phyloP scores from a whole-genome alignment of 2,888 invertebrate species.

The Melanostoma mellinum region DNA sequence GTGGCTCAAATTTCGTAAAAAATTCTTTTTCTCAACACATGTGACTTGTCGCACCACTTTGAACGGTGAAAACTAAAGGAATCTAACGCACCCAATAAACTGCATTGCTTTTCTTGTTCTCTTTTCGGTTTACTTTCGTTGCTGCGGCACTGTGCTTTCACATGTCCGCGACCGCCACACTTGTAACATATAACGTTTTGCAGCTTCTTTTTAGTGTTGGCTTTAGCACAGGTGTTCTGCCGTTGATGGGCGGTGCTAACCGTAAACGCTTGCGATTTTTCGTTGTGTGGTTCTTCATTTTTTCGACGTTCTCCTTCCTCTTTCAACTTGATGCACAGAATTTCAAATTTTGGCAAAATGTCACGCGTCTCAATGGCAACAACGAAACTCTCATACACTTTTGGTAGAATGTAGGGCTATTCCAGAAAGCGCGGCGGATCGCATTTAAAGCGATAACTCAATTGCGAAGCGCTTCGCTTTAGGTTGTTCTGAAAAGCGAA shows the following conservation, averaged over 20 bases:
- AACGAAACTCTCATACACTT: slow-evolving; percentile 6
- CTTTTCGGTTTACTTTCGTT: slow-evolving; percentile 20
- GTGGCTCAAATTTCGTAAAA: slow-evolving; percentile 36
- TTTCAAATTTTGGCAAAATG: slow-evolving; percentile 35
- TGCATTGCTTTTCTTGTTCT: slow-evolving; percentile 39
- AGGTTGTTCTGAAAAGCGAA: too few species aligned
- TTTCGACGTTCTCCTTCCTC: slow-evolving; percentile 25
- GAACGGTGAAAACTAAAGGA: slow-evolving; percentile 33
- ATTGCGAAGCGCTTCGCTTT: too few species aligned
- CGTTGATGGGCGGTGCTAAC: slow-evolving; percentile 23
- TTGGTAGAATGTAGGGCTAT: too few species aligned
- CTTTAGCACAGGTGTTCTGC: slow-evolving; percentile 14
- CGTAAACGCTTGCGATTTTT: slow-evolving; percentile 22
- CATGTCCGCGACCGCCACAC: slow-evolving; percentile 33
- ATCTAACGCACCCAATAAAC: slow-evolving; percentile 32
- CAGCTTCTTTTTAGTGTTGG: slow-evolving; percentile 20
- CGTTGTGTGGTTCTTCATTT: slow-evolving; percentile 4
- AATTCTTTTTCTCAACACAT: slow-evolving; percentile 37
- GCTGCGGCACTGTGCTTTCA: slow-evolving; percentile 30
- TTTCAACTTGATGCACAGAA: slow-evolving; percentile 26
- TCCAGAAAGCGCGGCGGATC: too few species aligned
- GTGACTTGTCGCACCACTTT: slow-evolving; percentile 37
- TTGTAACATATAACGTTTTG: slow-evolving; percentile 34
- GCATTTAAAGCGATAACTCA: too few species aligned
- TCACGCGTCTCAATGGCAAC: slow-evolving; percentile 44